Evolutionary conservation across 2,797 vertebrate species (phyloP).

Genomic region (Neopelma chrysocephalum): DNA sequence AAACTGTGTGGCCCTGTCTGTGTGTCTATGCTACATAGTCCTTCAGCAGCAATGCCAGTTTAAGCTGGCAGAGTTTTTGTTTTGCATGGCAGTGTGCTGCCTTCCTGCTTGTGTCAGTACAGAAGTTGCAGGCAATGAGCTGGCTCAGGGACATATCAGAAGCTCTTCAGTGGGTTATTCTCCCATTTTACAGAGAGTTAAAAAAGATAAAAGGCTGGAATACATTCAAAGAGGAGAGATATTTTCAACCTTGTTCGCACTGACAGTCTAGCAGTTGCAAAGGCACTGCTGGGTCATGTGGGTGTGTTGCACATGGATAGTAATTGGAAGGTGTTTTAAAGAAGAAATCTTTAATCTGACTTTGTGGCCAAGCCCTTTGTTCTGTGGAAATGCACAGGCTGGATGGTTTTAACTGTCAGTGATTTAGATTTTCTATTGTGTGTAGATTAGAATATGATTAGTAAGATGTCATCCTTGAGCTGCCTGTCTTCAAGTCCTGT

Average conservation of each 20-base stretch:
- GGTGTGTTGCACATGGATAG: not conserved
- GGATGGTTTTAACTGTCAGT: not conserved
- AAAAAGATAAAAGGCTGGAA: not conserved
- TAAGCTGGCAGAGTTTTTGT: not conserved
- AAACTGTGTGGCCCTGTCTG: not conserved
- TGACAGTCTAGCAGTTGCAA: not conserved
- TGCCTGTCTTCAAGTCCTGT: not conserved
- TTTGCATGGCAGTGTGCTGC: not conserved
- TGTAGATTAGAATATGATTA: not conserved
- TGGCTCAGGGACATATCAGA: not conserved
- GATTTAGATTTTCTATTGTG: not conserved
- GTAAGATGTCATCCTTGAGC: not conserved
- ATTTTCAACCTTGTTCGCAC: not conserved
- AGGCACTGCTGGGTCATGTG: not conserved
- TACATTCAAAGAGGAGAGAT: not conserved
- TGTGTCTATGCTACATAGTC: not conserved
- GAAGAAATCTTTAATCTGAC: not conserved
- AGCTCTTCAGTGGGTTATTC: not conserved
- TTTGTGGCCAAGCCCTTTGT: not conserved
- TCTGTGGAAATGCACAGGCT: not conserved
- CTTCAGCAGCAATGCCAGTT: not conserved
- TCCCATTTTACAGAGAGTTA: not conserved
- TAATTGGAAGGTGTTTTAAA: not conserved
- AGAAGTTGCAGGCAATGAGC: not conserved
- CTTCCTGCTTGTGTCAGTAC: not conserved